phyloP scores from a whole-genome alignment of 92 coral and sea anemone species.

The Zoanthus sansibaricus region DNA sequence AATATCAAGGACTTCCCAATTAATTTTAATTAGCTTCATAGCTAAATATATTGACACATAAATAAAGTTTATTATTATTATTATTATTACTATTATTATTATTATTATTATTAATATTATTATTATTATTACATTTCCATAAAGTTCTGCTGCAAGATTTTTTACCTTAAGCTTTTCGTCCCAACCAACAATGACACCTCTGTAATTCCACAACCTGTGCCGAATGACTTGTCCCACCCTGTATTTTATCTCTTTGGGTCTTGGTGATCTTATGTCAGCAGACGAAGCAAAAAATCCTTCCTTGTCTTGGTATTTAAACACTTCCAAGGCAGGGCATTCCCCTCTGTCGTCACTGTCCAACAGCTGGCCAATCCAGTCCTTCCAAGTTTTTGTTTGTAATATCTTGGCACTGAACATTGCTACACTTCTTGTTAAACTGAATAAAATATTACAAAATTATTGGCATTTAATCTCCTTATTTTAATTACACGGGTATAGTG shows the following conservation, averaged over 20 bases:
- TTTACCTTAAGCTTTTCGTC: constrained; percentile 86
- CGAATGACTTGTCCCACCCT: constrained; percentile 91
- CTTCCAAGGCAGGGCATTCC: constrained; percentile 93
- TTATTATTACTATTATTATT: no score
- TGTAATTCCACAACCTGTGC: constrained; percentile 86
- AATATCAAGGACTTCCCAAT: no score
- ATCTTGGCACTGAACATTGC: constrained; percentile 48
- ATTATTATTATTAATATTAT: no score
- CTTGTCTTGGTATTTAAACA: constrained; percentile 75
- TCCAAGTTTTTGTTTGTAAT: constrained; percentile 80
- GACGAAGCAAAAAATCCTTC: constrained; percentile 83
- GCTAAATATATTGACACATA: no score
- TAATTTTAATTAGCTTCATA: no score
- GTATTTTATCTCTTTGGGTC: constrained; percentile 77
- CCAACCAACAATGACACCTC: constrained; percentile 98
- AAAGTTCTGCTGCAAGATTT: neutral
- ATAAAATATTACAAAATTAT: neutral
- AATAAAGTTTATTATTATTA: no score
- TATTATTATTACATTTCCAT: no score
- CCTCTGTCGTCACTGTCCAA: constrained; percentile 76
- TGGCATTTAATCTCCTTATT: neutral
- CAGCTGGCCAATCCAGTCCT: constrained; percentile 74
- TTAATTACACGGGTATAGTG: no score
- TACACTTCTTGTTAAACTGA: constrained; percentile 20
- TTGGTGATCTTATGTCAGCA: constrained; percentile 75